phyloP scores from a whole-genome alignment of 2,113 vertebrate genomes.

The Hemiscyllium ocellatum region DNA sequence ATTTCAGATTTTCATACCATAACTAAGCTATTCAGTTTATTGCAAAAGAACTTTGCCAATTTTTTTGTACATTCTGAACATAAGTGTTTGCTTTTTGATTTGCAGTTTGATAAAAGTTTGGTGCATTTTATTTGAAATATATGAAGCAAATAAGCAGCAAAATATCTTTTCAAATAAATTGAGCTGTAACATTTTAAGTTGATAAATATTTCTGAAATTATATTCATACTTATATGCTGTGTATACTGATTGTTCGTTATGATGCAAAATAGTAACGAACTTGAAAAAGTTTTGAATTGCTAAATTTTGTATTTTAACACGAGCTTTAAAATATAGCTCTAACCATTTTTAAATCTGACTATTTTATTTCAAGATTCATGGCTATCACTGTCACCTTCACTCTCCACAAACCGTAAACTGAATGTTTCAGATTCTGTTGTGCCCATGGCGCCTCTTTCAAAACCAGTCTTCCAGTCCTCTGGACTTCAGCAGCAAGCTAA shows the following conservation, averaged over 20 bases:
- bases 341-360: conserved; percentile 17
- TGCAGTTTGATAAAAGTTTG: not conserved
- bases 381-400: conserved; percentile 94
- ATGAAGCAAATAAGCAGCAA: not conserved
- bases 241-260: not conserved
- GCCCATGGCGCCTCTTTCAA: conserved; percentile 81
- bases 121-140: not conserved
- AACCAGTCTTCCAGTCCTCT: conserved; percentile 79
- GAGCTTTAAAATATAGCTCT: not conserved
- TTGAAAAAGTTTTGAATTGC: not conserved
- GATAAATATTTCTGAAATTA: not conserved
- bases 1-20: not conserved
- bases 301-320: conserved; percentile 3
- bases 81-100: not conserved
- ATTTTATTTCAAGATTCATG: conserved; percentile 72
- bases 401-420: conserved; percentile 93
- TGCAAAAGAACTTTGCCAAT: not conserved
- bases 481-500: conserved; percentile 74
- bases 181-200: not conserved
- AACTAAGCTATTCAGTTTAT: not conserved
- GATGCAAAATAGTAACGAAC: not conserved
- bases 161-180: not conserved
- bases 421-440: conserved; percentile 84
- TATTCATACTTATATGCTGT: not conserved
- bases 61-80: not conserved